Conservation (phyloP, 2,113 vertebrate genomes). For the Nannospalax galili region DNA sequence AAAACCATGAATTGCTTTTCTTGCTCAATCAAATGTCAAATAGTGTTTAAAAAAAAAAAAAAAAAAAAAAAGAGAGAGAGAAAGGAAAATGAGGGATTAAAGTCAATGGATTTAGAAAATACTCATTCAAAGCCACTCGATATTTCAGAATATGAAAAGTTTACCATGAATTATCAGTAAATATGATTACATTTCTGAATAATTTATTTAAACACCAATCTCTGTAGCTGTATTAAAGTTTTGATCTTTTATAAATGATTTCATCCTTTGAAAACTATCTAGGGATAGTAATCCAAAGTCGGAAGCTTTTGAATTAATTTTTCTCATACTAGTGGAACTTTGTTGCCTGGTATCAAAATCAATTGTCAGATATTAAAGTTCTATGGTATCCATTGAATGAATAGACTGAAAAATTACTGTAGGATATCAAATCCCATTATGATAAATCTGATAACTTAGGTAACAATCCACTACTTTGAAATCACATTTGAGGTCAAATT, state of each 20-base stretch:
- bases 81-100: conserved; percentile 53
- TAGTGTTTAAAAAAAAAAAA: neutral
- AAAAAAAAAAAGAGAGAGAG: too few species aligned
- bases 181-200: conserved; percentile 48
- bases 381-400: neutral
- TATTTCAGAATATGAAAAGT: conserved; percentile 53
- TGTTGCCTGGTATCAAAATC: conserved; percentile 27
- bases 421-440: conserved; percentile 3
- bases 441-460: neutral
- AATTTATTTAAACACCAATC: conserved; percentile 14
- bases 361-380: conserved; percentile 35
- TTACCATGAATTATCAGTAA: conserved; percentile 38
- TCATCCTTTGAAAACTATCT: conserved; percentile 56
- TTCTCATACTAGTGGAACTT: conserved; percentile 43
- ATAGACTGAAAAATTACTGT: conserved; percentile 35
- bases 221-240: conserved; percentile 26
- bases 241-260: conserved; percentile 33
- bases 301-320: conserved; percentile 9
- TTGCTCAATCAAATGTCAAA: conserved; percentile 53
- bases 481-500: conserved; percentile 27
- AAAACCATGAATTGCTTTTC: conserved; percentile 86
- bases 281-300: conserved; percentile 52
- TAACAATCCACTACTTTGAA: conserved; percentile 14
- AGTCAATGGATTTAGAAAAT: conserved; percentile 33
- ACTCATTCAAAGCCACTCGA: conserved; percentile 42